These are phyloP conservation scores for Monoplex corrugatus DNA, from an alignment of 2,888 invertebrate species.

Conservation along the genomic window DNA sequence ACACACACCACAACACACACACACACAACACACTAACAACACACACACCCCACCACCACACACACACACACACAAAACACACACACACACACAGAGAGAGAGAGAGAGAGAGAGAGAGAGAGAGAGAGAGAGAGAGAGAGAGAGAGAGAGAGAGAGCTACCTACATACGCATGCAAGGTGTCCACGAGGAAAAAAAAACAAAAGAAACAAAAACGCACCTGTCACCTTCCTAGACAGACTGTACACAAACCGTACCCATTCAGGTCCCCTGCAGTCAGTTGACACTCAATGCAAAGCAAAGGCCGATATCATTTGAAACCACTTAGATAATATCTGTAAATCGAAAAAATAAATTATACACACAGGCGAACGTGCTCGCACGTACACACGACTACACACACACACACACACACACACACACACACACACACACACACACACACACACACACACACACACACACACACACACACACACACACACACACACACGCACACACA, in stretches of 20 bases:
- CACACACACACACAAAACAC: conserved; percentile 1
- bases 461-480: neutral
- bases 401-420: neutral
- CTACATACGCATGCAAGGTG: too few relatives aligned
- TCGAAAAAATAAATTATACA: neutral
- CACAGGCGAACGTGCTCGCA: neutral
- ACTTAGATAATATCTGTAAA: too few relatives aligned
- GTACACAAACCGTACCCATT: too few relatives aligned
- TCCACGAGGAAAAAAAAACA: too few relatives aligned
- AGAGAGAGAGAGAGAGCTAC: too few relatives aligned
- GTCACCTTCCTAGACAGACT: too few relatives aligned
- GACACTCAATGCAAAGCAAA: too few relatives aligned
- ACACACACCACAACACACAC: neutral
- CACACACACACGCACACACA: neutral
- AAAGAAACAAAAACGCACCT: too few relatives aligned
- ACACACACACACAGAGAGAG: conserved; percentile 33
- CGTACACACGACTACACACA: neutral
- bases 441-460: neutral
- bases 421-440: neutral
- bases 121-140: too few relatives aligned
- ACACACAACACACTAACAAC: neutral
- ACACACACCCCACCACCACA: neutral
- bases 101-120: too few relatives aligned
- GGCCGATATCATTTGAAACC: too few relatives aligned
- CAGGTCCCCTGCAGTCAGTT: too few relatives aligned